Base-by-base conservation (phyloP, 2,113 vertebrate genomes). In the Brachyhypopomus gauderio region DNA sequence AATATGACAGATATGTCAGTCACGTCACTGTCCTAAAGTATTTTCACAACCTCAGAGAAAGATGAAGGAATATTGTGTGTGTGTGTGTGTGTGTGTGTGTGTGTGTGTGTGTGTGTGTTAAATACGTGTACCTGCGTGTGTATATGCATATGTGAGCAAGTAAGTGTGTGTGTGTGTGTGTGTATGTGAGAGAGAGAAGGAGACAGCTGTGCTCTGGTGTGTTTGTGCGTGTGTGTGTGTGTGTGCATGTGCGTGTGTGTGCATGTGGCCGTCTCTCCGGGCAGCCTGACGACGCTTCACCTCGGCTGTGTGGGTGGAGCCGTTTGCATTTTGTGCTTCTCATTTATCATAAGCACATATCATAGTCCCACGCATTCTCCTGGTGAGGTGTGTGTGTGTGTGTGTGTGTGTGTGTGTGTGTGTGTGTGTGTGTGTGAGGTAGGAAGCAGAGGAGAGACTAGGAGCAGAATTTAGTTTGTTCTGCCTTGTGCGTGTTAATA, bases 331-430 rank as follows among this genome's bases (percentile, higher is more conserved):
- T 86, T 84, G 72, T 81, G 73, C 71, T 79, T 83, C 73, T 62
- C 64, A 78, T 82, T 86, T 84, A 86, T 86, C 82, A 82, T 84
- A 67, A 86, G 63, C 80, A 75, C 79, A 84, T 78, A 75, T 67
- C 85, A 83, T 67, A 84, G 78, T 82, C 85, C 85, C 85, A 86
- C 85, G 82, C 85, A 45, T 56, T 75, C 76, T 79, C 79, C 58
- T 56, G 79, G 38, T 62, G 73, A 72, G 66, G 67, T 69, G 25
- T 22, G 63, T 41, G 34, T 80, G 59, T 75, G 72, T 60, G 55
- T 38, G 55, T 60, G 17, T 72, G 25, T 20, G 34, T 77, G 60
- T 75, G 45, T 75, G 73, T 62, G 56, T 45, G 56, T 62, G 38
- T 80, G 60, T 75, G 73, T 62, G 56, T 45, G 56, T 62, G 19